Evolutionary conservation across 2,113 vertebrate genomes (phyloP), one percentile per base, ranked within the genome.

Genomic region (Turnix velox): DNA sequence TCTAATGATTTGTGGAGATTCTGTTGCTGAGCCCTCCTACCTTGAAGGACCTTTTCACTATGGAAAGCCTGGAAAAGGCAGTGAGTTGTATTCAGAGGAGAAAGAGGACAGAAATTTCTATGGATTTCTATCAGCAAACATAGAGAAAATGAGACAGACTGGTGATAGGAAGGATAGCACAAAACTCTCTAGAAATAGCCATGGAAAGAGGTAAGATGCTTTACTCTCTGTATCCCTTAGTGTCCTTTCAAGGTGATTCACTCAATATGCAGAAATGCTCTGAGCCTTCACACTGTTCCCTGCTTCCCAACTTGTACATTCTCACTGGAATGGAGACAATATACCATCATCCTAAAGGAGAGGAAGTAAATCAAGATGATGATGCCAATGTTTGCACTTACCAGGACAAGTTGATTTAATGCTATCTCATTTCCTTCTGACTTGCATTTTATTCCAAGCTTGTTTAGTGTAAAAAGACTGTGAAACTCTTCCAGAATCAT

Each of bases 391-490:
- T 96, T 95, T 96, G 91, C 80, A 94, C 82, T 93, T 87, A 87
- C 42, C 73, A 86, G 51, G 79, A 87, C 42, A 89, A 94, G 72
- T 37, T 94, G 84, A 84, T 95, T 90, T 86, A 94, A 91, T 1
- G 2, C 77, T 82, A 49, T 72, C 71, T 93, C 75, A 78, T 96
- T 96, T 96, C 90, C 86, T 79, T 92, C 45, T 88, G 71, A 94
- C 93, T 96, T 72, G 45, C 63, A 83, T 94, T 97, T 97, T 93
- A 96, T 91, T 94, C 74, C 92, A 78, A 94, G 82, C 66, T 73
- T 74, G 82, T 94, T 95, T 91, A 95, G 90, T 57, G 80, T 92
- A 88, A 96, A 92, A 37, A 75, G 39, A 61, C 79, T 85, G 55
- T 87, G 46, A 95, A 96, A 80, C 52, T 37, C 7, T 91, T 95